Evolutionary conservation across 2,113 vertebrate species (phyloP).

Genomic region (Peromyscus maniculatus): DNA sequence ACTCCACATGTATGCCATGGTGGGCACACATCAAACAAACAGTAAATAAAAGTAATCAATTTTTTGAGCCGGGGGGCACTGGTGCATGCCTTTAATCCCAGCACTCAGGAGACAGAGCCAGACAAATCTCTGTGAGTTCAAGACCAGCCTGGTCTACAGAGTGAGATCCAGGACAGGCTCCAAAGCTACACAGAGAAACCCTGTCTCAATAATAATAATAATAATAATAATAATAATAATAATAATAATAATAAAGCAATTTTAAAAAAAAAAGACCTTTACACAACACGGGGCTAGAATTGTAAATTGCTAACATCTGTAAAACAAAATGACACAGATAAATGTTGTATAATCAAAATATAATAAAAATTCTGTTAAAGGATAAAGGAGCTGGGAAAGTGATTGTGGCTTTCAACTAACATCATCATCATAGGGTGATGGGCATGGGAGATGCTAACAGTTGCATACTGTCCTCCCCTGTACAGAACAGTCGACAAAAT

Average conservation of each 20-base stretch:
- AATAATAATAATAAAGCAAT: no score
- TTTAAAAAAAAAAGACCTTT: neutral
- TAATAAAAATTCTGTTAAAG: neutral
- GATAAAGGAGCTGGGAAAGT: neutral
- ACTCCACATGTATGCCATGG: neutral
- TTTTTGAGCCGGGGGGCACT: neutral
- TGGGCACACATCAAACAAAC: neutral
- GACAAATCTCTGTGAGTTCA: no score
- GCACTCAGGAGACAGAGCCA: no score
- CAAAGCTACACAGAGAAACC: no score
- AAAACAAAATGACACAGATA: neutral
- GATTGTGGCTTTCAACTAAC: neutral
- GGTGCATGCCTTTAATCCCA: no score
- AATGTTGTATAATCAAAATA: neutral
- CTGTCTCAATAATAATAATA: no score
- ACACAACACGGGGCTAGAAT: neutral
- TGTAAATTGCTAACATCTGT: neutral
- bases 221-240: no score
- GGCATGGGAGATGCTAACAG: neutral
- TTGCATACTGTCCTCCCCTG: accelerated
- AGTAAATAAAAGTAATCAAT: neutral
- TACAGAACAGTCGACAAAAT: neutral
- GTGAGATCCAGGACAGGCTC: no score
- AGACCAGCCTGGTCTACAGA: no score
- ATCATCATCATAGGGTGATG: accelerated